Evolutionary conservation across 2,888 invertebrate species (phyloP).

Genomic region (Drosophila quasianomalipes): DNA sequence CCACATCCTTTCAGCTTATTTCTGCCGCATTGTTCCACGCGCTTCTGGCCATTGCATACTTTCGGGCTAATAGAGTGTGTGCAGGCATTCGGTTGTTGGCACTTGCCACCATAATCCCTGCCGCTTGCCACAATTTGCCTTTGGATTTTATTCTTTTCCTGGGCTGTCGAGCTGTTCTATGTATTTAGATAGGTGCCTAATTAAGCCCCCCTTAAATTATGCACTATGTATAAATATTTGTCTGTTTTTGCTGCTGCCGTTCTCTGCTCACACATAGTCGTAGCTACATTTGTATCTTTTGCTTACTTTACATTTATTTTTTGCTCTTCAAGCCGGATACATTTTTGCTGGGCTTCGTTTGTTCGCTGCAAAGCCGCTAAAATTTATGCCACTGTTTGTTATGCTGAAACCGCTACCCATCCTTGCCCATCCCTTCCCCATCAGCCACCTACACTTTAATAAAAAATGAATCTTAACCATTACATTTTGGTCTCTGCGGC

Average conservation of each 20-base stretch:
- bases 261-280: not conserved
- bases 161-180: not conserved
- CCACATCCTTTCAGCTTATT: slow-evolving; percentile 3
- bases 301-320: slow-evolving; percentile 26
- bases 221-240: not conserved
- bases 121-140: slow-evolving; percentile 5
- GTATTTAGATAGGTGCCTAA: slow-evolving; percentile 51
- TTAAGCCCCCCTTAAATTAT: slow-evolving; percentile 45
- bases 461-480: slow-evolving; percentile 63
- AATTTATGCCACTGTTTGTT: slow-evolving; percentile 65
- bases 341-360: slow-evolving; percentile 45
- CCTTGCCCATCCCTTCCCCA: not conserved
- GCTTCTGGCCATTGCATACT: slow-evolving; percentile 61
- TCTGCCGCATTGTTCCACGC: slow-evolving; percentile 48
- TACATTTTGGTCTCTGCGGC: slow-evolving; percentile 58
- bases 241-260: not conserved
- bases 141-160: slow-evolving; percentile 3
- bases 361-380: slow-evolving; percentile 32
- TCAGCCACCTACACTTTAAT: slow-evolving; percentile 24
- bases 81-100: slow-evolving; percentile 26
- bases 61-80: slow-evolving; percentile 64
- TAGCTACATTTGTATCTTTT: slow-evolving; percentile 46
- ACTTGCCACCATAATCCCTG: slow-evolving; percentile 4
- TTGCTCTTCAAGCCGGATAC: slow-evolving; percentile 50
- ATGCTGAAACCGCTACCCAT: slow-evolving; percentile 15